Base-by-base conservation (phyloP, 1,140 invertebrate species). In the Anastrepha ludens region DNA sequence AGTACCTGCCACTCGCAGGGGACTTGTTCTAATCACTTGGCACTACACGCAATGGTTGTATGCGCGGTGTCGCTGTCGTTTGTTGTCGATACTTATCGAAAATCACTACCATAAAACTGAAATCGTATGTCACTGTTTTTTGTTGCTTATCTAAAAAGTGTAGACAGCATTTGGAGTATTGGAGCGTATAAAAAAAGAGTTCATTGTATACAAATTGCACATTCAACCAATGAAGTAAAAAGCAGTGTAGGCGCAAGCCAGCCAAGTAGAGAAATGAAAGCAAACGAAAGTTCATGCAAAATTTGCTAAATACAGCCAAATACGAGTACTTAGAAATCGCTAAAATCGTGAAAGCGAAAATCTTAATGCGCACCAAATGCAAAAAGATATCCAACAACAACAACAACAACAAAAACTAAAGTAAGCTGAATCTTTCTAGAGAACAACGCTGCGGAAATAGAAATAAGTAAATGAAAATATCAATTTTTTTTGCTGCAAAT, bases 401-500 rank as follows among this genome's bases (percentile, higher is more conserved):
- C 29, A 67, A 41, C 29, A 39, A 39, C 20, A 67, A 67, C 29
- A 41, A 67, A 6, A 67, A 39, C 6, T 67, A 39, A 67, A 67
- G 65, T 29, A 67, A 67, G 29, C 29, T 29, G 50, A 55, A 55
- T 6, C 6, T n/a, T 13, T 11, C 41, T 70, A 41, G n/a, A 74
- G 67, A 74, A 44, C 41, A 44, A 17, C 67, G 41, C 9, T 17
- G 67, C 67, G 41, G 41, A 47, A 47, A 74, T 74, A n/a, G 39
- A 29, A 29, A 29, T 29, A 29, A 74, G 17, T 47, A 65, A 74
- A 62, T 62, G 17, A 81, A 81, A 81, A 81, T 81, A 81, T 20
- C 74, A 58, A 11, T 81, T 88, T 88, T 88, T 78, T 29, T 29
- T 29, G 29, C 29, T 86, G 65, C 85, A 81, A 81, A 81, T 81